Evolutionary conservation across 2,113 vertebrate species (phyloP).

Genomic region (Pelecanoides urinatrix): DNA sequence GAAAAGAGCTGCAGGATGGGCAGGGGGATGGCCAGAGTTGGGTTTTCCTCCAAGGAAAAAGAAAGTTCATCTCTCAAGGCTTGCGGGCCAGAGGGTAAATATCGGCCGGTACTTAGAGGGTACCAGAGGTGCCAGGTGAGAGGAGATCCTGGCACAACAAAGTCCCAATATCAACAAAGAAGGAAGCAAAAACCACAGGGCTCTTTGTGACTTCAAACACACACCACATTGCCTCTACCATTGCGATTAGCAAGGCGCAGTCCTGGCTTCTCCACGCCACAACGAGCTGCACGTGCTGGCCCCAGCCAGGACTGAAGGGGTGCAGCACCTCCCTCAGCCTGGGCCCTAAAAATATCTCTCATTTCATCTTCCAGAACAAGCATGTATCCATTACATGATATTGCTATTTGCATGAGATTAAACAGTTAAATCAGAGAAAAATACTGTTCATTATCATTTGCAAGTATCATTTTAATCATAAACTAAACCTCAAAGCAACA

Average conservation of each 20-base stretch:
- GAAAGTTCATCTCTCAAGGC: neutral
- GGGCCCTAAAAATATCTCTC: neutral
- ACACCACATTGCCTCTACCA: neutral
- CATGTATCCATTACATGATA: neutral
- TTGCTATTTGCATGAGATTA: conserved; percentile 49
- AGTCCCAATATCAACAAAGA: neutral
- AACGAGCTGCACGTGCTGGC: neutral
- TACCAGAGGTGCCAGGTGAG: neutral
- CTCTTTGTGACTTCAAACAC: neutral
- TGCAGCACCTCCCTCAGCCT: neutral
- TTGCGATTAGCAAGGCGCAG: fast-evolving
- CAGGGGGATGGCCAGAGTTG: neutral
- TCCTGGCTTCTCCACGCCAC: neutral
- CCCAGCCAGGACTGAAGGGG: neutral
- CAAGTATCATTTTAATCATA: neutral
- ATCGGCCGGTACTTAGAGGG: neutral
- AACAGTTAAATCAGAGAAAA: conserved; percentile 54
- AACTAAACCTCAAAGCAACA: conserved; percentile 45
- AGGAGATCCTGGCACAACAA: neutral
- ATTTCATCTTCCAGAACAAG: conserved; percentile 23
- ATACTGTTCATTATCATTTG: neutral
- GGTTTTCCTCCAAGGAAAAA: neutral
- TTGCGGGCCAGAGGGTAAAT: neutral
- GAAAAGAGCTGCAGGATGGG: neutral
- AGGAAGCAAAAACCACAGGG: neutral